Conservation (phyloP, 2,113 vertebrate species). For the Mus spicilegus region DNA sequence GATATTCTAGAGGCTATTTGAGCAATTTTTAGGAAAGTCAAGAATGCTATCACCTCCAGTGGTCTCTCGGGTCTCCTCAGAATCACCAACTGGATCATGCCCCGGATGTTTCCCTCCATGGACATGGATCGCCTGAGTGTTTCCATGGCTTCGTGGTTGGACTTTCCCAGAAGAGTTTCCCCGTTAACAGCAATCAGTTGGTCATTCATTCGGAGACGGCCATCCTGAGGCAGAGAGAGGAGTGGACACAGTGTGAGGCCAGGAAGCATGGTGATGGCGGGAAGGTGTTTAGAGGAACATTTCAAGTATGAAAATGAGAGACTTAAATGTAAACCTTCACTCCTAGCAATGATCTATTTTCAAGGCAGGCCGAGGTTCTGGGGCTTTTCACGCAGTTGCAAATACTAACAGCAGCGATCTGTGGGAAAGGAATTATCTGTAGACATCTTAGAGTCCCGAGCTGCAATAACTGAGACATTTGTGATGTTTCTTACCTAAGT, state of each 20-base stretch:
- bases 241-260: not conserved
- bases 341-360: conserved; percentile 64
- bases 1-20: not conserved
- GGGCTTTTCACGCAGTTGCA: conserved; percentile 56
- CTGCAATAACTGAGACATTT: conserved; percentile 47
- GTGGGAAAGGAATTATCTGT: conserved; percentile 22
- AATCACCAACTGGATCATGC: conserved; percentile 96
- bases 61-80: conserved; percentile 88
- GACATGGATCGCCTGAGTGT: conserved; percentile 97
- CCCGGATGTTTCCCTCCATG: conserved; percentile 96
- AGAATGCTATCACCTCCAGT: conserved; percentile 79
- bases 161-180: conserved; percentile 93
- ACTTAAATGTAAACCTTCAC: not conserved
- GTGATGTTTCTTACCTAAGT: conserved; percentile 2
- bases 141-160: conserved; percentile 98
- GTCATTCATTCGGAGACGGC: conserved; percentile 94
- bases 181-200: conserved; percentile 97
- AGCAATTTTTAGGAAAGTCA: not conserved
- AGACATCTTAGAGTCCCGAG: not conserved
- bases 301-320: conserved; percentile 26
- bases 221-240: conserved; percentile 88
- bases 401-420: conserved; percentile 35
- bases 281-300: not conserved
- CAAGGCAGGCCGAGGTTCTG: conserved; percentile 43
- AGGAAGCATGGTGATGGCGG: conserved; percentile 20